phyloP scores from a whole-genome alignment of 2,113 vertebrate species.

The Ailurus styani region DNA sequence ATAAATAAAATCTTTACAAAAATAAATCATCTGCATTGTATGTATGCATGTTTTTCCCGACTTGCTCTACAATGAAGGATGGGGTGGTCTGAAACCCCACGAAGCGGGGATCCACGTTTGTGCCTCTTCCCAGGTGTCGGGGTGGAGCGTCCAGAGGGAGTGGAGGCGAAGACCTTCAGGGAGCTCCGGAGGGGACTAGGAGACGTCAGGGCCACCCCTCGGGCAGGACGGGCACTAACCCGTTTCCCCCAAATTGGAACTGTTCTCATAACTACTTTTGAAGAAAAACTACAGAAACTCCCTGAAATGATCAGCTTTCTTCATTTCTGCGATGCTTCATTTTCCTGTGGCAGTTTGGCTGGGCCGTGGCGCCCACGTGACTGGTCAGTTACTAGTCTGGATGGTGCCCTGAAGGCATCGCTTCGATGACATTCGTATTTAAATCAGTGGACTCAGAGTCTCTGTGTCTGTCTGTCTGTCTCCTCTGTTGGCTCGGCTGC shows the following conservation, averaged over 20 bases:
- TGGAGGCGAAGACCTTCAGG: fast-evolving
- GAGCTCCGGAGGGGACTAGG: too few relatives aligned
- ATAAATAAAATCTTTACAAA: neutral
- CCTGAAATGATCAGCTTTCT: neutral
- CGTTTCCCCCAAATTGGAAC: too few relatives aligned
- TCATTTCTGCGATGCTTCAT: neutral
- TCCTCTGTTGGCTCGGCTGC: fast-evolving
- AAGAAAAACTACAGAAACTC: neutral
- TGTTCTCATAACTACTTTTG: neutral
- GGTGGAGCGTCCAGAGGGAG: too few relatives aligned
- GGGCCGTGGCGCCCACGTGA: fast-evolving
- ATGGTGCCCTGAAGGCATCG: fast-evolving
- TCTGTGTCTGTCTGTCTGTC: too few relatives aligned
- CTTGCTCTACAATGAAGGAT: neutral
- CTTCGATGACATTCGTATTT: neutral
- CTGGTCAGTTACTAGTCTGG: neutral
- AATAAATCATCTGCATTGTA: neutral
- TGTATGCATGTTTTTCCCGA: neutral
- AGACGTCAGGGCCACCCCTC: fast-evolving
- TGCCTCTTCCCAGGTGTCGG: fast-evolving
- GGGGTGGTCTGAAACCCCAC: fast-evolving
- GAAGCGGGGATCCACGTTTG: fast-evolving
- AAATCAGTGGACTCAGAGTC: fast-evolving
- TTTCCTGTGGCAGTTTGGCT: fast-evolving
- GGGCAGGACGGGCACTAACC: fast-evolving